Evolutionary conservation across 2,888 invertebrate species (phyloP).

Genomic region (Galerucella calmariensis): DNA sequence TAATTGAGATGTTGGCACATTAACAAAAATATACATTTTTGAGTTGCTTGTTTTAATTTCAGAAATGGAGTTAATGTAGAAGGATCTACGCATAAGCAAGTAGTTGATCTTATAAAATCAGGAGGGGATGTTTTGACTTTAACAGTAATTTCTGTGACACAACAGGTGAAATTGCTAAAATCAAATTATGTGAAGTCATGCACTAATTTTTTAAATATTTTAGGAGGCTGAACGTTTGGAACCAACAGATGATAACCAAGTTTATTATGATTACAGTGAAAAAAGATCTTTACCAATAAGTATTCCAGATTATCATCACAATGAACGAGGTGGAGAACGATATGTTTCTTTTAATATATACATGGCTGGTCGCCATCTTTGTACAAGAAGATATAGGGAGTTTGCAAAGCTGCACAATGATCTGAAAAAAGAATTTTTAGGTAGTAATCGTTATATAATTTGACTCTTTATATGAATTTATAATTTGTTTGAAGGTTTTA

Average conservation of each 20-base stretch:
- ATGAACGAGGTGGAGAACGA: conserved; percentile 87
- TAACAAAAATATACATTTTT: too few relatives aligned
- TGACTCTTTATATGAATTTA: background rate
- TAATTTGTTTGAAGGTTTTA: conserved; percentile 73
- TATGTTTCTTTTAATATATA: conserved; percentile 98
- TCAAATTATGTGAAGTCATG: background rate
- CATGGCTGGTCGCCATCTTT: conserved; percentile 98
- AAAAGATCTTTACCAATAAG: conserved; percentile 89
- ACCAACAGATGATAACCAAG: conserved; percentile 83
- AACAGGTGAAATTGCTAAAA: conserved; percentile 72
- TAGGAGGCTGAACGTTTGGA: conserved; percentile 87
- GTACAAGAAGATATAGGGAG: conserved; percentile 95
- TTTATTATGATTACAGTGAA: conserved; percentile 92
- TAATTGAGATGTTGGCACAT: too few relatives aligned
- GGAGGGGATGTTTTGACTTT: conserved; percentile 97
- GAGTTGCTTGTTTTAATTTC: conserved; percentile 59
- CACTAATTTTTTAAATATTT: conserved; percentile 41
- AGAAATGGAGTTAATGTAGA: conserved; percentile 98
- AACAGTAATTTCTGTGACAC: conserved; percentile 95
- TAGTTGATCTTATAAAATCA: conserved; percentile 98
- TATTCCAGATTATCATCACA: conserved; percentile 94
- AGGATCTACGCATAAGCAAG: conserved; percentile 99
- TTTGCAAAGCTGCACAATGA: conserved; percentile 90
- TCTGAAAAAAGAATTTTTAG: conserved; percentile 93
- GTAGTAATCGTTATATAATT: conserved; percentile 56